These are phyloP conservation scores for Oreochromis spilurus DNA, from an alignment of 2,113 vertebrate species.

Conservation along the genomic window DNA sequence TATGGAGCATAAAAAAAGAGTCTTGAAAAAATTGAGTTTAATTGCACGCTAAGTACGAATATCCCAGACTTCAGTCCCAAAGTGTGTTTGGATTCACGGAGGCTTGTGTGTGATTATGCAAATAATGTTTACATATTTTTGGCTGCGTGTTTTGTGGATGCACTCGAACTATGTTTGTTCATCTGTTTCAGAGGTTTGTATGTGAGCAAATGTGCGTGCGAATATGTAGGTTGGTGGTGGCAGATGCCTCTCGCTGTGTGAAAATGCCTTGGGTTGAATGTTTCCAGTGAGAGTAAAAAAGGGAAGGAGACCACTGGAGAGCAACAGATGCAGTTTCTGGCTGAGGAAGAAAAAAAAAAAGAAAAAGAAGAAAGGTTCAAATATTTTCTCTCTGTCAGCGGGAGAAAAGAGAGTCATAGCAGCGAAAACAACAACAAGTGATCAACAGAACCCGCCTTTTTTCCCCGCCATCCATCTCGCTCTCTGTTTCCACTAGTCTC, in stretches of 20 bases:
- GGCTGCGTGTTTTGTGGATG: not conserved
- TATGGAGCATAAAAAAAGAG: not conserved
- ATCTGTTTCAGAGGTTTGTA: conserved; percentile 3
- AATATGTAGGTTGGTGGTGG: conserved; percentile 18
- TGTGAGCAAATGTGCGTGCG: conserved; percentile 5
- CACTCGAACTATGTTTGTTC: conserved; percentile 14
- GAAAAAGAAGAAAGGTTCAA: conserved; percentile 24
- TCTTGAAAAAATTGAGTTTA: not conserved
- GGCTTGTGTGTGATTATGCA: not conserved
- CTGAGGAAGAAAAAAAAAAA: not conserved
- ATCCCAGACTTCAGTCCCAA: not conserved
- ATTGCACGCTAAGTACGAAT: not conserved
- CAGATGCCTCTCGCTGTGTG: conserved; percentile 14
- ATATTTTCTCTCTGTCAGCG: conserved; percentile 33
- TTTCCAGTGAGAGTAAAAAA: conserved; percentile 12
- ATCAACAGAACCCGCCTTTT: conserved; percentile 5
- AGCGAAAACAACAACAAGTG: conserved; percentile 46
- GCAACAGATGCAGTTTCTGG: conserved; percentile 31
- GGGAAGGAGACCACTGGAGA: conserved; percentile 42
- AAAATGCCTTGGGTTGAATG: conserved; percentile 30
- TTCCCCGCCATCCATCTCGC: not conserved
- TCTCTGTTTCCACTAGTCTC: conserved; percentile 7
- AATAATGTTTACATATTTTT: conserved; percentile 15
- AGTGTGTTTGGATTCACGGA: not conserved
- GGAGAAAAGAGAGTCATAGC: conserved; percentile 14